phyloP scores from a whole-genome alignment of 2,797 vertebrate genomes.

The Melopsittacus undulatus region DNA sequence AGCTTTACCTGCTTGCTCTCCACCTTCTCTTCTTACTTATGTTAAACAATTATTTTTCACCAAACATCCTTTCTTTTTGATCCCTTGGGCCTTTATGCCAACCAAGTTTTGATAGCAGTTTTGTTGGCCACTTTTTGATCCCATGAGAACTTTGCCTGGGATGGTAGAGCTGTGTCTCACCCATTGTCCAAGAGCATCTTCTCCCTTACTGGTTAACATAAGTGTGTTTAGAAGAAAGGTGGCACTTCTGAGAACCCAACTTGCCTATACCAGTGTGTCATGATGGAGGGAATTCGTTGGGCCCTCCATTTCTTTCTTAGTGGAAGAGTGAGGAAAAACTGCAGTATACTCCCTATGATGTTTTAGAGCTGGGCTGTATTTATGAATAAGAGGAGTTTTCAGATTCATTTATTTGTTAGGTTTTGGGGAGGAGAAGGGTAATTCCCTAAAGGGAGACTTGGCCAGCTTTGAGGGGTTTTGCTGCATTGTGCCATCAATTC shows the following conservation, averaged over 20 bases:
- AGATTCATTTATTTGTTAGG: neutral
- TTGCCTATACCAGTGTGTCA: neutral
- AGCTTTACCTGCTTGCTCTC: neutral
- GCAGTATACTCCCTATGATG: neutral
- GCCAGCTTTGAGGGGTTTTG: neutral
- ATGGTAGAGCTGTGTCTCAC: neutral
- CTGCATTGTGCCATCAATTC: neutral
- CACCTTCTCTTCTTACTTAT: neutral
- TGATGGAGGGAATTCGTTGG: neutral
- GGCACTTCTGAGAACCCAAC: neutral
- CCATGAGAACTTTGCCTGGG: neutral
- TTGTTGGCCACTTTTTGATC: neutral
- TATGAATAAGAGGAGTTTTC: neutral
- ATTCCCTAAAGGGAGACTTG: neutral
- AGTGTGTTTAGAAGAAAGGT: neutral
- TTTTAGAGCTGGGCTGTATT: neutral
- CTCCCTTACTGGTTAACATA: neutral
- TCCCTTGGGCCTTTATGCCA: neutral
- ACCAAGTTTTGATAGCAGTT: neutral
- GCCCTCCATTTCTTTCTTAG: neutral
- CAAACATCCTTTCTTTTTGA: neutral
- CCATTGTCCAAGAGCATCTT: neutral
- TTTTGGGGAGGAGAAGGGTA: neutral
- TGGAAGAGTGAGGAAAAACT: neutral
- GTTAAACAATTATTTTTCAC: neutral